These are phyloP conservation scores for Drosophila baimaii DNA, from an alignment of 1,140 invertebrate genomes.

Conservation along the genomic window DNA sequence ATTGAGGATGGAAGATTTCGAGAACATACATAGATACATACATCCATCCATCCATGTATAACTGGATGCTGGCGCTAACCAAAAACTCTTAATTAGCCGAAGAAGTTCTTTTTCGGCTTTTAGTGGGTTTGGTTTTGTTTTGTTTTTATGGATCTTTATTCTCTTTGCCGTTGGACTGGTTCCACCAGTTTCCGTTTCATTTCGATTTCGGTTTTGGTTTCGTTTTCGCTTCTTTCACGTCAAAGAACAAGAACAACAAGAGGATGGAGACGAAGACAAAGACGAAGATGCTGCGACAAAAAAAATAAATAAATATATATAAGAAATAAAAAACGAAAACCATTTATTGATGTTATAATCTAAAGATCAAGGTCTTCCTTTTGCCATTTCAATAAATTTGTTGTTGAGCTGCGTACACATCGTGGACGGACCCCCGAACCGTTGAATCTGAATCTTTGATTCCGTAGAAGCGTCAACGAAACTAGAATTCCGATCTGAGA, in stretches of 20 bases:
- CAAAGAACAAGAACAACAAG: constrained; percentile 58
- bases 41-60: no score
- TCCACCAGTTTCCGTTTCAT: constrained; percentile 69
- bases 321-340: constrained; percentile 48
- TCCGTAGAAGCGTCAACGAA: constrained; percentile 36
- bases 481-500: constrained; percentile 51
- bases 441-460: constrained; percentile 54
- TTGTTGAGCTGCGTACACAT: constrained; percentile 52
- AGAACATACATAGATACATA: constrained; percentile 14
- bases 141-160: constrained; percentile 20
- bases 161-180: constrained; percentile 62
- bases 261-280: constrained; percentile 36
- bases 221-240: constrained; percentile 61
- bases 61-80: constrained; percentile 39
- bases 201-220: constrained; percentile 68
- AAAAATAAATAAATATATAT: constrained; percentile 44
- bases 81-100: constrained; percentile 68
- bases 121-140: constrained; percentile 20
- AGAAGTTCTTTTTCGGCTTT: constrained; percentile 67
- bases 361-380: constrained; percentile 81
- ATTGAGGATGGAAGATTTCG: constrained; percentile 14
- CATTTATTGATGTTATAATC: constrained; percentile 82
- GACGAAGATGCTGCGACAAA: constrained; percentile 46
- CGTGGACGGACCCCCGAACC: constrained; percentile 38
- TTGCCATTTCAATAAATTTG: constrained; percentile 76